A percentile compares a stretch with the other conserved stretches of the same genome.
Evolutionary conservation across 2,113 vertebrate genomes (phyloP).

Genomic region (Eptesicus fuscus): DNA sequence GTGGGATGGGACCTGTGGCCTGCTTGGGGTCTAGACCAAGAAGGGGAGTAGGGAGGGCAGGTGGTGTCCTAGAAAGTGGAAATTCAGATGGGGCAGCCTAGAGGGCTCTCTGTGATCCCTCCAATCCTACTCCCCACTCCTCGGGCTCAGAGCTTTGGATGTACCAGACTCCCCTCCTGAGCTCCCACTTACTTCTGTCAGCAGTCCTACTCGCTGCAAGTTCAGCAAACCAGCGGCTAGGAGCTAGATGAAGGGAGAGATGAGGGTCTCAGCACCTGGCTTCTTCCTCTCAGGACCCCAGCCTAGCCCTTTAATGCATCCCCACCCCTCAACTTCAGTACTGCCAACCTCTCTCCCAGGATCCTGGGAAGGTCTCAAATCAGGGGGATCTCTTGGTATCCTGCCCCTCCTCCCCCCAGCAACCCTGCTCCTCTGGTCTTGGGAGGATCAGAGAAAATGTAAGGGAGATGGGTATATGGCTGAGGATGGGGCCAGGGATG

Average conservation of each 20-base stretch:
- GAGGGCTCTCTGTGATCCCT: not conserved
- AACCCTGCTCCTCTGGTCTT: not conserved
- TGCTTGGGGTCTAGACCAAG: not conserved
- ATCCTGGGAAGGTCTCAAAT: not conserved
- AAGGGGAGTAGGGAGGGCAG: too few species aligned
- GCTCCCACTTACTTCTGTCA: constrained; percentile 83
- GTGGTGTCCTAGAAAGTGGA: not conserved
- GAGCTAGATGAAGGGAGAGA: constrained; percentile 75
- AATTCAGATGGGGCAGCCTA: not conserved
- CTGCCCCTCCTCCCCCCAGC: not conserved
- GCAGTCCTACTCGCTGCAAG: constrained; percentile 81
- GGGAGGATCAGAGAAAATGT: not conserved
- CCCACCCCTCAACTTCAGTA: not conserved
- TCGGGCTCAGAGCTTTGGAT: not conserved
- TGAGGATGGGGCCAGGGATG: not conserved
- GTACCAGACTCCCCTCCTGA: accelerated
- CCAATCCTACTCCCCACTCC: accelerated
- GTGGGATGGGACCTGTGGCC: not conserved
- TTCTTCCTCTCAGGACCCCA: not conserved
- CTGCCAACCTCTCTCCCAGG: not conserved
- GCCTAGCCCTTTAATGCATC: not conserved
- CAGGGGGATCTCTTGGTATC: not conserved
- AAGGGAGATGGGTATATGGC: not conserved
- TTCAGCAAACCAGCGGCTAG: constrained; percentile 83
- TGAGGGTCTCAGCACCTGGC: not conserved